phyloP scores from a whole-genome alignment of 2,888 invertebrate genomes.

The Melanchra persicariae region DNA sequence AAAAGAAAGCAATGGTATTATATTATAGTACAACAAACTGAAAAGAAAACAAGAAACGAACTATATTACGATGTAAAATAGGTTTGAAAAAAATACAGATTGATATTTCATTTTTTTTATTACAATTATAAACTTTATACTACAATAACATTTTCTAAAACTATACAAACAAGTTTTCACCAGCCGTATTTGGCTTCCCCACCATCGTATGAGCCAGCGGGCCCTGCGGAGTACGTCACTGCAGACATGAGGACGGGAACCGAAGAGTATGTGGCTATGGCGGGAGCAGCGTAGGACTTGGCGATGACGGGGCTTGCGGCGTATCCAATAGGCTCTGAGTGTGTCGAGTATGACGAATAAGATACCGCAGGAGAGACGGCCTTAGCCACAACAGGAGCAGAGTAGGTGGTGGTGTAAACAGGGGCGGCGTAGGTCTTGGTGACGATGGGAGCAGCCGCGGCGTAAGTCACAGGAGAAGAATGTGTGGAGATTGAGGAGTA shows the following conservation, averaged over 20 bases:
- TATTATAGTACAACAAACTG: not conserved
- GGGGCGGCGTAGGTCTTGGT: slow-evolving; percentile 73
- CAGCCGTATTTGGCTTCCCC: slow-evolving; percentile 76
- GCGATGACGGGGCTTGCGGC: slow-evolving; percentile 85
- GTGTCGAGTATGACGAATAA: slow-evolving; percentile 62
- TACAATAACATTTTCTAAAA: not conserved
- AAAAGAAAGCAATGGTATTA: not conserved
- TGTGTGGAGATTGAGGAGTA: slow-evolving; percentile 80
- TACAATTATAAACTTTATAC: not conserved
- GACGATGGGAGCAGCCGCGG: slow-evolving; percentile 73
- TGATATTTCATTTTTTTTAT: slow-evolving; percentile 2
- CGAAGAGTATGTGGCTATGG: slow-evolving; percentile 69
- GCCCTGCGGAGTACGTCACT: slow-evolving; percentile 75
- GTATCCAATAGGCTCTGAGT: slow-evolving; percentile 70
- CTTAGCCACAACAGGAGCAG: slow-evolving; percentile 82
- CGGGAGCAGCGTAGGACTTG: slow-evolving; percentile 78
- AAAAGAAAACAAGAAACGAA: too few relatives aligned
- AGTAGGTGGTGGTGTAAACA: slow-evolving; percentile 60
- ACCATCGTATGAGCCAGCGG: slow-evolving; percentile 77
- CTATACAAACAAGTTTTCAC: slow-evolving; percentile 71
- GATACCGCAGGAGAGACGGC: slow-evolving; percentile 56
- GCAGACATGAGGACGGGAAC: slow-evolving; percentile 72
- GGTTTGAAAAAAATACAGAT: too few relatives aligned
- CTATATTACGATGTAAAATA: too few relatives aligned
- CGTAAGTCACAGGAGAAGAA: slow-evolving; percentile 82